Base-by-base conservation (phyloP, 2,888 invertebrate genomes). In the Aleiodes alternator region DNA sequence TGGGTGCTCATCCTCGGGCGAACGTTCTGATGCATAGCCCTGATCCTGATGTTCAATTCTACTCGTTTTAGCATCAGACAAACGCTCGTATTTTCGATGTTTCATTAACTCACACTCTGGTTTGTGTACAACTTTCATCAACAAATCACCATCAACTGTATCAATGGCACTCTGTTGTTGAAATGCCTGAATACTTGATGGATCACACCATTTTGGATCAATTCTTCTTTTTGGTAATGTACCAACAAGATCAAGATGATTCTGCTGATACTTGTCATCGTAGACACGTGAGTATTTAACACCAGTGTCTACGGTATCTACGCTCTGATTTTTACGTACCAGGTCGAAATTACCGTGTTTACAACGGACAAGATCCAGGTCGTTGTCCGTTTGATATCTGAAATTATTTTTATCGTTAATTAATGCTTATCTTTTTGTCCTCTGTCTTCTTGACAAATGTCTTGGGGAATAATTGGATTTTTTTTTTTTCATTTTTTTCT, bases 1-100 rank as follows among this genome's bases (percentile, higher is more conserved):
- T 43, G 94, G 93, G 89, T 92, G 93, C 88, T 95, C 95, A 80
- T 95, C 95, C 88, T 95, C 95, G 1, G 95, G 95, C 0, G 95
- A 95, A 59, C 94, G 90, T 86, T 95, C 95, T 9, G 94, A 94
- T 0, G 94, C 95, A 88, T 95, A 95, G 53, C 95, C 95, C 86
- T 95, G 95, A 89, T 95, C 95, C 80, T 88, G 89, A 9, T 88
- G 88, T 73, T 89, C 89, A 14, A 81, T 79, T 75, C 86, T 86
- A 77, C 83, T 86, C 29, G 87, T 82, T 74, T 87, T 87, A 16
- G 86, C 76, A 77, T 87, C 88, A 23, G 83, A 79, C 50, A 71
- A 68, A 1, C 77, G 78, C 56, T 80, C 79, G 53, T 81, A 83
- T 57, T 85, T 85, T 1, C 85, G 85, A 81, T 85, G 85, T 71